Conservation (phyloP, 2,888 invertebrate genomes). For the Drosophila melanosoma region DNA sequence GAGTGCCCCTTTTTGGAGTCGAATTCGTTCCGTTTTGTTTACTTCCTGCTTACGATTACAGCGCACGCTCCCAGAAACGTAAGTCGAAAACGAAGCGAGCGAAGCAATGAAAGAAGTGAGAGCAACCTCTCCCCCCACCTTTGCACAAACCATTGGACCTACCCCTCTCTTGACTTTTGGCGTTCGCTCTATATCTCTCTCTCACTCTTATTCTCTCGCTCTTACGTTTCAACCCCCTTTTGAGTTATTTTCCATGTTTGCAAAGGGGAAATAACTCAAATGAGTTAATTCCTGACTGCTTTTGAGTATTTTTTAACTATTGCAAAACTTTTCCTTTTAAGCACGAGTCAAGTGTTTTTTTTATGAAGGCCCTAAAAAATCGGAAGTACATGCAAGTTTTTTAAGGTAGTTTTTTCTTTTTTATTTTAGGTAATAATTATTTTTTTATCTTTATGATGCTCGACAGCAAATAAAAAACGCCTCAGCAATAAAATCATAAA, state of each 20-base stretch:
- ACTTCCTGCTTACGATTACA: constrained; percentile 73
- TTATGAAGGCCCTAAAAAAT: constrained; percentile 68
- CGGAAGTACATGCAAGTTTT: constrained; percentile 68
- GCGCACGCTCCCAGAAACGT: constrained; percentile 66
- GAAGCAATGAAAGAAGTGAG: neutral
- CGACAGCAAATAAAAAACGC: constrained; percentile 58
- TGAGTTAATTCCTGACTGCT: constrained; percentile 54
- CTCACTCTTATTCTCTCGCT: constrained; percentile 27
- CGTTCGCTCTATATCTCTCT: constrained; percentile 54
- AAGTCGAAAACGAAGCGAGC: constrained; percentile 2
- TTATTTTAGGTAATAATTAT: constrained; percentile 26
- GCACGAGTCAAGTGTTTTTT: constrained; percentile 39
- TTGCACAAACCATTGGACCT: constrained; percentile 10
- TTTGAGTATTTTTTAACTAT: constrained; percentile 16
- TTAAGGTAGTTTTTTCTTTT: constrained; percentile 47
- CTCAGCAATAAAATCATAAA: constrained; percentile 64
- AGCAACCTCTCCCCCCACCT: neutral
- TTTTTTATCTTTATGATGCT: constrained; percentile 51
- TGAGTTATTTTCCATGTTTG: constrained; percentile 44
- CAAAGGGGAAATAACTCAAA: constrained; percentile 66
- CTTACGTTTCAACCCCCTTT: constrained; percentile 61
- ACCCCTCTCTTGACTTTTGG: constrained; percentile 65
- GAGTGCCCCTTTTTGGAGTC: constrained; percentile 43
- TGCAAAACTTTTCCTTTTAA: neutral
- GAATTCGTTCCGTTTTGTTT: constrained; percentile 50